Base-by-base conservation (phyloP, 2,888 invertebrate genomes). In the Odontomyia ornata region DNA sequence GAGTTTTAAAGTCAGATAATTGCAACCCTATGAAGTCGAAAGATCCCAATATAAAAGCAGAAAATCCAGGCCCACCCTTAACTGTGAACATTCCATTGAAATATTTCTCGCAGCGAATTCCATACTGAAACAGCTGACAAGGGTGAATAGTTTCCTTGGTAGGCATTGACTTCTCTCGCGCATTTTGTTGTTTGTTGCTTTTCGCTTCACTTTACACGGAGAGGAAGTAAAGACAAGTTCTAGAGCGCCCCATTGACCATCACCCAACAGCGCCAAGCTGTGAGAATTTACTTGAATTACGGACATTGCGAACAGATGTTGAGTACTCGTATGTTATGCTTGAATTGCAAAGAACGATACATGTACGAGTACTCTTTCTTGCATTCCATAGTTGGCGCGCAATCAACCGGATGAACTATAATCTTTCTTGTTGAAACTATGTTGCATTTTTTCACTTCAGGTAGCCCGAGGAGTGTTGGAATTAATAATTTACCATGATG, bases 231-330 rank as follows among this genome's bases (percentile, higher is more conserved):
- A 60, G 57, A 18, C 57, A 25, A 9, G 57, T 60, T 60, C 57
- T 60, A 25, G 25, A 60, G 57, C 57, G 57, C 25, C 57, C 36
- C 57, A 25, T 60, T 60, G 57, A 60, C 57, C 57, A 25, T 25
- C 25, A 60, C 11, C 25, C 18, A 52, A 52, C 18, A 18, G 18
- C 21, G 23, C 23, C 57, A 25, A 11, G n/a, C 15, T n/a, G 13
- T 7, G 15, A n/a, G 52, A 52, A 18, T 13, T 9, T 52, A 4
- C 57, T 23, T 60, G 57, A 25, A 60, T 60, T 60, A 60, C 57
- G 11, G 57, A 13, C 57, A 23, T 13, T 5, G 11, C 21, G 5
- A 60, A 60, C 57, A 60, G 57, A 60, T 60, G 57, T 25, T 60
- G 23, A 36, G 36, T 36, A n/a, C n/a, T n/a, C n/a, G n/a, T n/a